Base-by-base conservation (phyloP, 2,888 invertebrate genomes). In the Iphiclides podalirius region DNA sequence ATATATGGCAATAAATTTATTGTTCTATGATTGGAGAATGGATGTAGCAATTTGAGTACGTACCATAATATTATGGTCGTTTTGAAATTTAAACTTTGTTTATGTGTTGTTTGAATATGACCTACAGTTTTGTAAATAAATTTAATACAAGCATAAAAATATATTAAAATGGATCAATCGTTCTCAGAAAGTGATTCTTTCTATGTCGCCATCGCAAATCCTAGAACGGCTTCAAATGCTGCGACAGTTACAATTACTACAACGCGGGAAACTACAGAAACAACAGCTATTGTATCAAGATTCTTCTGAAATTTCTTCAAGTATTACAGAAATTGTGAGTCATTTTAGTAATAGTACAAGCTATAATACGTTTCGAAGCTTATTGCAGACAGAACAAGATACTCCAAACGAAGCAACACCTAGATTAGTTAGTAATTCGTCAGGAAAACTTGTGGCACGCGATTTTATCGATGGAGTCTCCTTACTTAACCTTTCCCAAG, bases 381-480 rank as follows among this genome's bases (percentile, higher is more conserved):
- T 87, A 58, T 63, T 88, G 12, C 76, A 80, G 38, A 75, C 77
- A 23, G 62, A 80, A 1, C 61, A 63, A 17, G 73, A 73, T 48
- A 56, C 64, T 55, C 53, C 66, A n/a, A 53, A 58, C 41, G 74
- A 75, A 23, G 64, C 52, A 38, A 69, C 69, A 9, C 76, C 70
- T 2, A 61, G 64, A 7, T 28, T 59, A 1, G 61, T 61, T 15
- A 68, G 51, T 28, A 64, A 63, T 60, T 53, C 68, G 12, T 64
- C 70, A 0, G 61, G 59, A 39, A 78, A 73, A 55, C 60, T 72
- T 44, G 72, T 63, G 52, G 70, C 79, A 53, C 67, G 66, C 36
- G 86, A 89, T 54, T 61, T 85, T 6, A 72, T 90, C 33, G 88
- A 90, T 23, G 89, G 89, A 16, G 72, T 90, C 17, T 75, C 88